Evolutionary conservation across 2,797 vertebrate genomes (phyloP), one percentile per base, ranked within the genome.

Genomic region (Hippoglossus hippoglossus): DNA sequence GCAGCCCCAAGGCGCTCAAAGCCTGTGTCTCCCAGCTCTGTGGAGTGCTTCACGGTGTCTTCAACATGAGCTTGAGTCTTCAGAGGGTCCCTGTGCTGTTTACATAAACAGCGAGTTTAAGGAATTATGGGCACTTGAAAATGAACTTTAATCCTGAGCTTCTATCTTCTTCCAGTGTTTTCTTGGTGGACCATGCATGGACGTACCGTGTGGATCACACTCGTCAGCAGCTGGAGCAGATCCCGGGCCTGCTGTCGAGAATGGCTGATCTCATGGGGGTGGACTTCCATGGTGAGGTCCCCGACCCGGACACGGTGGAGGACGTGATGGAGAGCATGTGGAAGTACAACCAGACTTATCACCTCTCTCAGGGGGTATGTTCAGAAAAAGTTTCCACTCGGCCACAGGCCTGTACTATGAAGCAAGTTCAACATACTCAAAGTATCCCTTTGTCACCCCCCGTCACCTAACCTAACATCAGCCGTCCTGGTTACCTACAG

Each of bases 291-390:
- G 96, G 96, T 0, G 96, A 99, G 85, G 74, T 90, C 12, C 96
- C 96, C 0, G 94, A 96, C 7, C 86, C 94, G 0, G 91, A 91
- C 49, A 87, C 82, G 0, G 85, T 97, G 77, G 93, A 96, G 49
- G 83, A 95, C 47, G 96, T 98, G 54, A 80, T 99, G 85, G 94
- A 94, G 63, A 82, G 86, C 31, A 97, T 98, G 97, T 99, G 97
- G 97, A 96, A 95, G 22, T 98, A 96, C 89, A 98, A 96, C 89
- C 97, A 99, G 92, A 99, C 97, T 9, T 99, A 99, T 63, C 95
- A 96, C 52, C 91, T 97, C 13, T 94, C 96, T 15, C 94, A 96
- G 2, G 98, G 97, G 93, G 97, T 98, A 75, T 55, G 95, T 71
- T 19, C 16, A 13, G 12, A 44, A 44, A 44, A 5, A 44, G 2